A percentile compares a stretch with the other conserved stretches of the same genome.
Conservation (phyloP, 2,888 invertebrate species). For the Yponomeuta sedellus region DNA sequence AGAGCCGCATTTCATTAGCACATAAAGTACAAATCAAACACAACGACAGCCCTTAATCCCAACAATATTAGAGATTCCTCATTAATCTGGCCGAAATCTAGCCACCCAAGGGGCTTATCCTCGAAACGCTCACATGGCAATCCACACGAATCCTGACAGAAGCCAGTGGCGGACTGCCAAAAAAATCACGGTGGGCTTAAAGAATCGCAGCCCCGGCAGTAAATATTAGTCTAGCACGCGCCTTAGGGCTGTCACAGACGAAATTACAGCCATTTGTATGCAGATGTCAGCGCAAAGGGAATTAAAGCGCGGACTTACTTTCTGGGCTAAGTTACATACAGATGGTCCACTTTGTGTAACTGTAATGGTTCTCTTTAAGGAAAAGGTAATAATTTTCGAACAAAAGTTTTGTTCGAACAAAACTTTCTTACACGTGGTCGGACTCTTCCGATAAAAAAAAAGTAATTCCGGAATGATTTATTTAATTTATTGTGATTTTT, state of each 20-base stretch:
- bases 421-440: too few species aligned
- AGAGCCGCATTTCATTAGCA: slow-evolving; percentile 33
- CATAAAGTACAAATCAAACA: slow-evolving; percentile 35
- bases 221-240: slow-evolving; percentile 58
- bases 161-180: too few species aligned
- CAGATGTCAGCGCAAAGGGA: slow-evolving; percentile 53
- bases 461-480: too few species aligned
- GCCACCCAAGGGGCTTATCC: slow-evolving; percentile 2
- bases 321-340: slow-evolving; percentile 18
- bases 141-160: neutral
- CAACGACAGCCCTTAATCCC: slow-evolving; percentile 32
- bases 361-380: too few species aligned
- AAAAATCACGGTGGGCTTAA: neutral
- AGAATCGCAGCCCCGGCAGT: slow-evolving; percentile 24
- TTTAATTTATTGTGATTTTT: too few species aligned
- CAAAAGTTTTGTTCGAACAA: too few species aligned
- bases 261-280: slow-evolving; percentile 72
- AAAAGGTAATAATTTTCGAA: too few species aligned
- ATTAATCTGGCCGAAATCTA: slow-evolving; percentile 19
- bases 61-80: slow-evolving; percentile 17
- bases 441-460: too few species aligned
- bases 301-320: slow-evolving; percentile 48
- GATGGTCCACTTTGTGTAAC: too few species aligned
- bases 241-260: slow-evolving; percentile 61
- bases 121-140: neutral